phyloP scores from a whole-genome alignment of 2,797 vertebrate species.

The Eulemur rubriventer region DNA sequence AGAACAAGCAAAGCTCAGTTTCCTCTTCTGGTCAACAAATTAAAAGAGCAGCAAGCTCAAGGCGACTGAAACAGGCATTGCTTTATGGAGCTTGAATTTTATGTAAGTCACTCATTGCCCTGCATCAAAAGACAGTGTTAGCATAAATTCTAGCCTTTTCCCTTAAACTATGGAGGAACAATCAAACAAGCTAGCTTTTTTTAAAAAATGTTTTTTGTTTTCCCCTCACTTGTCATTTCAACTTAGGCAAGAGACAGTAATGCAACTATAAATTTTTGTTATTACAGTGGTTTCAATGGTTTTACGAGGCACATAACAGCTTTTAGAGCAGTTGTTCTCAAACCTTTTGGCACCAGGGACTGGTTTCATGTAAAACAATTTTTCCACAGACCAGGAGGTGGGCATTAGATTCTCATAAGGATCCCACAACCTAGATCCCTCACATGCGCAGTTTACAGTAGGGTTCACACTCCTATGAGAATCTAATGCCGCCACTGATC shows the following conservation, averaged over 20 bases:
- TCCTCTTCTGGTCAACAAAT: not conserved
- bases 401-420: no score
- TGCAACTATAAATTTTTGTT: not conserved
- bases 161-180: not conserved
- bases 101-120: not conserved
- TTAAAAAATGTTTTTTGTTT: not conserved
- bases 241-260: slow-evolving; percentile 36
- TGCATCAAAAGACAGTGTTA: not conserved
- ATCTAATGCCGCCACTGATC: no score
- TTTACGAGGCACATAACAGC: not conserved
- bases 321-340: no score
- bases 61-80: not conserved
- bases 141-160: not conserved
- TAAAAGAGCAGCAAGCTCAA: not conserved
- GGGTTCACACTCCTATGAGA: no score
- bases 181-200: not conserved
- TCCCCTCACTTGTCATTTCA: slow-evolving; percentile 32
- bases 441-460: no score
- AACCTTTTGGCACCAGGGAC: no score
- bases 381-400: no score
- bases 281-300: not conserved
- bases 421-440: no score
- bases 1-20: not conserved
- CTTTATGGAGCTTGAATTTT: not conserved
- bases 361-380: no score